Conservation (phyloP, 2,113 vertebrate genomes). For the Eidolon helvum region DNA sequence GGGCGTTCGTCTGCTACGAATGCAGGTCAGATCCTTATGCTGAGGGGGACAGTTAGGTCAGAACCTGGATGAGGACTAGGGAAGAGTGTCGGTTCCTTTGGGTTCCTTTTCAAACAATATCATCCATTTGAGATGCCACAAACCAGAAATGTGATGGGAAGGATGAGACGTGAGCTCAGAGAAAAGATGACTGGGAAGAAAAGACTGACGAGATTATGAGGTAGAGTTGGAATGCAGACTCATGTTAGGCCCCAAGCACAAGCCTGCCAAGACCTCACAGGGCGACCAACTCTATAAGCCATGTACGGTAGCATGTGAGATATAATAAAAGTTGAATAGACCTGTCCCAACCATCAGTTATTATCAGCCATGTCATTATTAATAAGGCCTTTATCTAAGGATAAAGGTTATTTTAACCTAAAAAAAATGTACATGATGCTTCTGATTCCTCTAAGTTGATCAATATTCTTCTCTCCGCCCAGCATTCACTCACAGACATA, state of each 20-base stretch:
- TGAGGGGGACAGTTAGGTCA: neutral
- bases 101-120: neutral
- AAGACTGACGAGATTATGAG: neutral
- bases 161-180: neutral
- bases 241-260: no score
- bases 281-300: neutral
- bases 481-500: neutral
- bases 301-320: neutral
- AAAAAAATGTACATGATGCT: neutral
- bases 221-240: neutral
- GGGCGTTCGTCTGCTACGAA: rapidly evolving
- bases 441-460: neutral
- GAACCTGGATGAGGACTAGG: neutral
- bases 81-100: neutral
- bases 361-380: neutral
- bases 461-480: neutral
- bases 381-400: neutral
- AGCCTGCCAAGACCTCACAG: neutral
- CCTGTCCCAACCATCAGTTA: neutral
- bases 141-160: neutral
- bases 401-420: neutral
- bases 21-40: neutral
- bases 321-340: neutral
- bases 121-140: neutral
- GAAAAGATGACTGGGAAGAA: neutral